Percentiles rank a stretch among this genome's conserved stretches.
Conservation (phyloP, 1,140 invertebrate species). For the Zaprionus africanus region DNA sequence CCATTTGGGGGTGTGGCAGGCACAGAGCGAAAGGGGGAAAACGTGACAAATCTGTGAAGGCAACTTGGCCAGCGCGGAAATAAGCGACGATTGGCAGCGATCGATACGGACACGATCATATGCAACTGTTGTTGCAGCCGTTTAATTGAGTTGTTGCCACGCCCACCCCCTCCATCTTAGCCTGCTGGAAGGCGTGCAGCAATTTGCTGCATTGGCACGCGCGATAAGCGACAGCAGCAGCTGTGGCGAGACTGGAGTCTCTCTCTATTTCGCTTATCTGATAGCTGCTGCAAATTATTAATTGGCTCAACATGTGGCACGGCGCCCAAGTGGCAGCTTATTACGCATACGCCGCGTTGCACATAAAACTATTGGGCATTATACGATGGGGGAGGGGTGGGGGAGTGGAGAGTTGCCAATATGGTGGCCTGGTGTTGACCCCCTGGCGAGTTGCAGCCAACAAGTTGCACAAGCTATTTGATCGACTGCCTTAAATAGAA, state of each 20-base stretch:
- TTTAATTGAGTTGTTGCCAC: constrained; percentile 70
- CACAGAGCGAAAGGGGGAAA: constrained; percentile 16
- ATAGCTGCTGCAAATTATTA: constrained; percentile 58
- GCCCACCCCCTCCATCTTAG: neutral
- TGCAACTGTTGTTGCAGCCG: constrained; percentile 33
- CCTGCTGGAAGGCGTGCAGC: constrained; percentile 18
- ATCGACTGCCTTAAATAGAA: constrained; percentile 63
- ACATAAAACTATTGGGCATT: constrained; percentile 33
- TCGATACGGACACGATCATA: constrained; percentile 69
- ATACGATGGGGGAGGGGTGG: constrained; percentile 22
- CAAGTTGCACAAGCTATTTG: constrained; percentile 28
- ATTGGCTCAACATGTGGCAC: constrained; percentile 58
- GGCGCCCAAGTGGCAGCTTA: constrained; percentile 44
- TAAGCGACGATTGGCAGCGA: constrained; percentile 53
- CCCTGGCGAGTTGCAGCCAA: constrained; percentile 38
- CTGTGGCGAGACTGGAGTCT: neutral
- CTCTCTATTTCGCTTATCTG: constrained; percentile 23
- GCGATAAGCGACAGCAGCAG: constrained; percentile 33
- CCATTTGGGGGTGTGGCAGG: constrained; percentile 1
- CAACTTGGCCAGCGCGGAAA: constrained; percentile 21
- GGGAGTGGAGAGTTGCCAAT: constrained; percentile 31
- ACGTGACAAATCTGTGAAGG: constrained; percentile 40
- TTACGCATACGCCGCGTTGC: constrained; percentile 56
- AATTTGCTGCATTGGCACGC: constrained; percentile 48
- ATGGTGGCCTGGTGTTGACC: constrained; percentile 68